These are phyloP conservation scores for Papilio polytes DNA, from an alignment of 1,140 invertebrate genomes.

Conservation along the genomic window DNA sequence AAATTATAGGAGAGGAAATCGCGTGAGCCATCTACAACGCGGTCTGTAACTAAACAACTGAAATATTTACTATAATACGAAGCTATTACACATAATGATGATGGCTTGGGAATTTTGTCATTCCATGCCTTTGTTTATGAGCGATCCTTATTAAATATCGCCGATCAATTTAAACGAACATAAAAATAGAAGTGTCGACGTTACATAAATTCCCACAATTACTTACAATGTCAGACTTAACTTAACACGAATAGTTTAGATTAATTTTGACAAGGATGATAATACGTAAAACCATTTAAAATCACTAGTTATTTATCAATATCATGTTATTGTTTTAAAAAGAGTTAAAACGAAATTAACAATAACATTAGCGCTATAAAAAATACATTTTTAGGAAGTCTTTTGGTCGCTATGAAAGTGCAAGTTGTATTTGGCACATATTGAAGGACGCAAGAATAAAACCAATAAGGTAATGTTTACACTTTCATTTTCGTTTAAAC, in stretches of 20 bases:
- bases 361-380: neutral
- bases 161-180: slow-evolving; percentile 42
- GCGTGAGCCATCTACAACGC: slow-evolving; percentile 57
- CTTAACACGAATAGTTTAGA: neutral
- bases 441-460: neutral
- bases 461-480: slow-evolving; percentile 47
- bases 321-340: neutral
- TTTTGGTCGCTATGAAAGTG: neutral
- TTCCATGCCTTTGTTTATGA: slow-evolving; percentile 55
- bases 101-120: slow-evolving; percentile 73
- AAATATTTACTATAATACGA: slow-evolving; percentile 74
- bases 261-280: neutral
- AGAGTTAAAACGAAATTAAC: neutral
- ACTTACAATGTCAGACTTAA: neutral
- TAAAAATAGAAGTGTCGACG: slow-evolving; percentile 18
- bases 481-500: slow-evolving; percentile 62
- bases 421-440: neutral
- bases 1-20: slow-evolving; percentile 49
- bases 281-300: neutral
- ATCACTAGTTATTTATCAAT: neutral
- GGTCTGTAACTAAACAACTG: slow-evolving; percentile 74
- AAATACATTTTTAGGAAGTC: neutral
- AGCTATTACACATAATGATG: slow-evolving; percentile 76
- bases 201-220: slow-evolving; percentile 20
- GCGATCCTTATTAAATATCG: slow-evolving; percentile 46